phyloP scores from a whole-genome alignment of 2,797 vertebrate genomes.

The Lophius americanus region DNA sequence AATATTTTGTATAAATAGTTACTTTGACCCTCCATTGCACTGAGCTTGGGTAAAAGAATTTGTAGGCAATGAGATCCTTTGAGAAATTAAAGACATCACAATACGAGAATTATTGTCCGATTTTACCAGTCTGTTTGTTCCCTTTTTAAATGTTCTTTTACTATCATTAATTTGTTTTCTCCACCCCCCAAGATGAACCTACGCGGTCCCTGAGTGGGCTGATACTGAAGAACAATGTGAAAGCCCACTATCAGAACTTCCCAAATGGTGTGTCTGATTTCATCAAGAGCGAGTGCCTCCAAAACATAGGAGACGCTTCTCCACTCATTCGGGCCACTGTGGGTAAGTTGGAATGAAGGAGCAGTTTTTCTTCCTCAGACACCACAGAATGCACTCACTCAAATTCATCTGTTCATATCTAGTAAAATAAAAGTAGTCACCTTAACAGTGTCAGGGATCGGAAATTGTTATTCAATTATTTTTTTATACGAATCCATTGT shows the following conservation, averaged over 20 bases:
- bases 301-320: slow-evolving; percentile 95
- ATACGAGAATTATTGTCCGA: neutral
- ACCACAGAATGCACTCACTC: too few species aligned
- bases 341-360: slow-evolving; percentile 82
- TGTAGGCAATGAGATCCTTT: neutral
- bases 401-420: too few species aligned
- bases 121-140: too few species aligned
- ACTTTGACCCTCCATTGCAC: neutral
- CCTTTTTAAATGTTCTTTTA: neutral
- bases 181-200: slow-evolving; percentile 87
- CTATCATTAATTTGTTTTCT: slow-evolving; percentile 6
- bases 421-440: too few species aligned
- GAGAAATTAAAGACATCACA: neutral
- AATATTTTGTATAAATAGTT: too few species aligned
- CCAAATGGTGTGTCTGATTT: slow-evolving; percentile 95
- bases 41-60: neutral
- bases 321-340: slow-evolving; percentile 97
- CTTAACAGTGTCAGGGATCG: too few species aligned
- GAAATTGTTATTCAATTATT: too few species aligned
- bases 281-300: slow-evolving; percentile 96
- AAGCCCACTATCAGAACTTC: slow-evolving; percentile 98
- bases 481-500: too few species aligned
- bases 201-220: slow-evolving; percentile 97
- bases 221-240: slow-evolving; percentile 98
- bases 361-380: too few species aligned